Evolutionary conservation across 1,140 invertebrate species (phyloP), one percentile per base, ranked within the genome.

Genomic region (Harpegnathos saltator): DNA sequence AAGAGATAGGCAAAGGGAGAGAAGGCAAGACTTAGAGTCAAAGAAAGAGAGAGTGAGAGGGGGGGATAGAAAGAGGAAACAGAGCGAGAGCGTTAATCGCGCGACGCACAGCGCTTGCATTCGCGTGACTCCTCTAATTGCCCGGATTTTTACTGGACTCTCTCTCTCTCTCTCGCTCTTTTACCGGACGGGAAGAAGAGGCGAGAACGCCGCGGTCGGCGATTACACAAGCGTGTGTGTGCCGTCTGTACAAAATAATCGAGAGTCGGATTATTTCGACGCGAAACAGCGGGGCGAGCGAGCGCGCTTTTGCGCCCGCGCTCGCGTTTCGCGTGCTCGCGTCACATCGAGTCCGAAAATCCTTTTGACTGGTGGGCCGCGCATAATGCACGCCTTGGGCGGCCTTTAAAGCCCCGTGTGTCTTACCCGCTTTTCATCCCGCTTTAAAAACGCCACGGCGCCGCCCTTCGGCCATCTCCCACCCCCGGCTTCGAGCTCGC

Each of bases 121-220:
- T 77, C 75, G 75, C 75, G 75, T 80, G 75, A 80, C 75, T n/a
- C 12, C 26, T 58, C 75, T 58, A 71, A 80, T 80, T 38, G 65
- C 15, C 74, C 38, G 38, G 62, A 68, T 68, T 54, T 66, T 50
- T 66, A n/a, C 9, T 3, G 17, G 15, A 7, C 2, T 50, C 3
- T 3, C 11, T 44, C 38, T 44, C 38, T 44, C 38, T 44, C 38
- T 11, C 7, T 44, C 38, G 1, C 38, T 44, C 33, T 7, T 7
- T 44, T 11, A 22, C 15, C 24, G 52, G 68, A 44, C 38, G 38
- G 3, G 15, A 48, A 15, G 33, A 17, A 26, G 29, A 73, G 48
- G 52, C 22, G 48, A 33, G 19, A n/a, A 33, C 29, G n/a, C 22
- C 17, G 66, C n/a, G 1, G 29, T 33, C 29, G 19, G 15, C 22